A percentile compares a stretch with the other conserved stretches of the same genome.
Conservation (phyloP, 2,888 invertebrate genomes). For the Apodemia zela region DNA sequence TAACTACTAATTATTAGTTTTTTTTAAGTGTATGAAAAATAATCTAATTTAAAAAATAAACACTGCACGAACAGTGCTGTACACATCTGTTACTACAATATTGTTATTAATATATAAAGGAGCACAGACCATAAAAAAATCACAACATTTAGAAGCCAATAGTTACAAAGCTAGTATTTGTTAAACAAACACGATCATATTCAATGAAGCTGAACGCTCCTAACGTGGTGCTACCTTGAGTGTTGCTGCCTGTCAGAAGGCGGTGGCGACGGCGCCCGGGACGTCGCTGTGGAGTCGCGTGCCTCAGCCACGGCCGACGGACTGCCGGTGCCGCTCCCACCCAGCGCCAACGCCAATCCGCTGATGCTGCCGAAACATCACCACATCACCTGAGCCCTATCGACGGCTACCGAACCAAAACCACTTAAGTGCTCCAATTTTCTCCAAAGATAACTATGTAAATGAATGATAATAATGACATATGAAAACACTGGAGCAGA, state of each 20-base stretch:
- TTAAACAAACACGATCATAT: slow-evolving; percentile 52
- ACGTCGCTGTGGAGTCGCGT: slow-evolving; percentile 62
- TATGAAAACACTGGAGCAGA: slow-evolving; percentile 56
- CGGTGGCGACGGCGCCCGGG: slow-evolving; percentile 70
- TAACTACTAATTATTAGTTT: neutral
- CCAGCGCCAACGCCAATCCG: slow-evolving; percentile 80
- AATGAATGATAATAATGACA: slow-evolving; percentile 2
- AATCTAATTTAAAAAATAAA: neutral
- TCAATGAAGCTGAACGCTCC: slow-evolving; percentile 52
- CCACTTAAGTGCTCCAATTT: slow-evolving; percentile 66
- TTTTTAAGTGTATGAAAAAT: neutral
- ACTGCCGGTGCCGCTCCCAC: slow-evolving; percentile 69
- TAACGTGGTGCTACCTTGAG: slow-evolving; percentile 68
- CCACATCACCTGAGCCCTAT: slow-evolving; percentile 77
- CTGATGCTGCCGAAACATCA: slow-evolving; percentile 80
- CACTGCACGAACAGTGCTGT: neutral
- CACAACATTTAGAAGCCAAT: slow-evolving; percentile 7
- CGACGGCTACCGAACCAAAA: slow-evolving; percentile 44
- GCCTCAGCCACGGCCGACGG: slow-evolving; percentile 53
- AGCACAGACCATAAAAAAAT: neutral
- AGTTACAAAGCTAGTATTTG: slow-evolving; percentile 44
- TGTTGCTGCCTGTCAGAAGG: slow-evolving; percentile 70
- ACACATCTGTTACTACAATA: neutral
- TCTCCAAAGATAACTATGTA: slow-evolving; percentile 18
- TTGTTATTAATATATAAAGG: slow-evolving; percentile 10